These are phyloP conservation scores for Lobophora halterata DNA, from an alignment of 2,888 invertebrate genomes.

Conservation along the genomic window DNA sequence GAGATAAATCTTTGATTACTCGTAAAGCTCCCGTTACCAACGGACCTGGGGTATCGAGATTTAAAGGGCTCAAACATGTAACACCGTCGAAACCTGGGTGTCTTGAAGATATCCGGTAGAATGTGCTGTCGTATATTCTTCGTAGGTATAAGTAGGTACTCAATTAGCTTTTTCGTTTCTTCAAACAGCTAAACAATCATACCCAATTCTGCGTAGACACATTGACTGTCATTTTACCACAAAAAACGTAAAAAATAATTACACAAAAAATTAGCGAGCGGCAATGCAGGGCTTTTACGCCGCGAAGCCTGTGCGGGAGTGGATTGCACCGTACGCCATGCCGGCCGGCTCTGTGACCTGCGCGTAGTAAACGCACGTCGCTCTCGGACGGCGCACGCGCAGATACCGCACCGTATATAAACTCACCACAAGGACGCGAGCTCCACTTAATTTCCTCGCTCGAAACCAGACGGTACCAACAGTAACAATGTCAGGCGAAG, in stretches of 20 bases:
- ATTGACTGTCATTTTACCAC: constrained; percentile 2
- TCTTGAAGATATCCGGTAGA: too few relatives aligned
- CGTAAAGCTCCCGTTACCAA: too few relatives aligned
- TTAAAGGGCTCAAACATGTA: too few relatives aligned
- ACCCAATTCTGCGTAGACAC: constrained; percentile 1
- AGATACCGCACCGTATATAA: constrained; percentile 62
- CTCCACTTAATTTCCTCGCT: constrained; percentile 31
- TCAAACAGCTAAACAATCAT: constrained; percentile 8
- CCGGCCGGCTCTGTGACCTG: constrained; percentile 45
- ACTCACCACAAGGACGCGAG: constrained; percentile 44
- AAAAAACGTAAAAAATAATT: constrained; percentile 28
- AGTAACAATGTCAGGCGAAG: constrained; percentile 40
- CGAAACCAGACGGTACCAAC: constrained; percentile 17
- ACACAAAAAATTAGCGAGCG: constrained; percentile 34
- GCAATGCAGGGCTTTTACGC: constrained; percentile 51
- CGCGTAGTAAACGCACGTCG: constrained; percentile 62
- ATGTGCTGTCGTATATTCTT: too few relatives aligned
- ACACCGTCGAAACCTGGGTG: too few relatives aligned
- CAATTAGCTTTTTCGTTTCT: too few relatives aligned
- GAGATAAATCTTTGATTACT: too few relatives aligned
- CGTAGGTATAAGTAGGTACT: too few relatives aligned
- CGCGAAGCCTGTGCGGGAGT: constrained; percentile 60
- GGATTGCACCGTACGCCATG: constrained; percentile 42
- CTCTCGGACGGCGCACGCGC: constrained; percentile 67
- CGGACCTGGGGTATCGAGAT: too few relatives aligned